Base-by-base conservation (phyloP, 92 coral and sea anemone species). In the Phenganax marumi region DNA sequence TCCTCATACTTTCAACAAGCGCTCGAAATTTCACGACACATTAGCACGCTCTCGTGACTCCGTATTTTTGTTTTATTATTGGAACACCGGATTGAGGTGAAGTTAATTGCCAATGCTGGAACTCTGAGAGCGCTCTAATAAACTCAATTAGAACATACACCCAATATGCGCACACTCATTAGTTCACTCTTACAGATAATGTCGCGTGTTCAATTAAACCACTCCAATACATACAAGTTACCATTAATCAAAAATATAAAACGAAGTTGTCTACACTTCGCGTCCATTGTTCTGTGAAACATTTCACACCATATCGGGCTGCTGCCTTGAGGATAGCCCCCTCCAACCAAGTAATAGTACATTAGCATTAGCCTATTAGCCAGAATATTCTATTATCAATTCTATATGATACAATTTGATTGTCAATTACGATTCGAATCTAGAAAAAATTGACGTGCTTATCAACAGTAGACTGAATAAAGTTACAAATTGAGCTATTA, bases 1-100 rank as follows among this genome's bases (percentile, higher is more conserved):
- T 66, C 72, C 72, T 66, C 72, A 66, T 66, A 66, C 49, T 66
- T 66, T 66, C 72, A 66, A 66, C 72, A 66, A 47, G 49, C 72
- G 4, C 14, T 33, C 11, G 43, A 33, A 8, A 66, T 66, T 49
- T 66, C 72, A 66, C 72, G 72, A 66, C 72, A 66, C 0, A 66
- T 66, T 25, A 66, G 7, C 72, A 49, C 50, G 72, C 17, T n/a
- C 17, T 66, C 43, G 43, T 33, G 72, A 66, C 72, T 66, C 49
- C 43, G 72, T 66, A 66, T 66, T 66, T 66, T 66, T 33, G 72
- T 47, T 13, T 19, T 66, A 18, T 66, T 66, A 19, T 66, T 47
- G 12, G 72, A 66, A 66, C 50, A 49, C 10, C 33, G 13, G 8
- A 19, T 6, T 62, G 68, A 23, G 68, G 68, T 62, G 68, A 23